Percentiles rank a stretch among this genome's conserved stretches.
Evolutionary conservation across 2,113 vertebrate species (phyloP).

Genomic region (Odocoileus virginianus): DNA sequence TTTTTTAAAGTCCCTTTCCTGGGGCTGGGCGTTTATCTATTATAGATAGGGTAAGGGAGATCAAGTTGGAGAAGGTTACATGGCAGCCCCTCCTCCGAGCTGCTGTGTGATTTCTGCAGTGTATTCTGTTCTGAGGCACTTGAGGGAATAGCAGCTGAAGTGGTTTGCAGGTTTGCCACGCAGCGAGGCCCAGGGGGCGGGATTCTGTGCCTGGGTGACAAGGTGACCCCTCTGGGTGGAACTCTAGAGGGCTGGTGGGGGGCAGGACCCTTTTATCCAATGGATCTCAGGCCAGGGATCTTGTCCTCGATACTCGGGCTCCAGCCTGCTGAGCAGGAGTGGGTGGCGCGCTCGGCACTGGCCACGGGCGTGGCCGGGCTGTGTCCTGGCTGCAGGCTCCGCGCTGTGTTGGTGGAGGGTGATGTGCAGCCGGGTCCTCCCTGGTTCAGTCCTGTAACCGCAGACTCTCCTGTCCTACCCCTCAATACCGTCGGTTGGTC

Average conservation of each 20-base stretch:
- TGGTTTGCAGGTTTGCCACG: slow-evolving; percentile 43
- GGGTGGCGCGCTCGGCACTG: accelerated
- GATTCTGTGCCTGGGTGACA: slow-evolving; percentile 10
- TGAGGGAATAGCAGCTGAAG: slow-evolving; percentile 28
- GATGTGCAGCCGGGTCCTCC: accelerated
- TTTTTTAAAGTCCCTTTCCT: neutral
- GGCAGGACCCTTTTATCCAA: slow-evolving; percentile 42
- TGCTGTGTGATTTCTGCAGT: neutral
- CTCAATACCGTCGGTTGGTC: accelerated
- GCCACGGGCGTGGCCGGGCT: accelerated
- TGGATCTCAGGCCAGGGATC: neutral
- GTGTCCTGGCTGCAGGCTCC: neutral
- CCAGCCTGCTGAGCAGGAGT: neutral
- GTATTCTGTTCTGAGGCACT: slow-evolving; percentile 15
- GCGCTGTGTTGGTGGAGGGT: neutral
- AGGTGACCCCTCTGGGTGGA: slow-evolving; percentile 54
- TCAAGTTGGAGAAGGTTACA: slow-evolving; percentile 44
- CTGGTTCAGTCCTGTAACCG: neutral
- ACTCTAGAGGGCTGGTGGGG: neutral
- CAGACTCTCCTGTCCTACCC: neutral
- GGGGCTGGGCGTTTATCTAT: slow-evolving; percentile 53
- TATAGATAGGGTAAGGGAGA: slow-evolving; percentile 50
- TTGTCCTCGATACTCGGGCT: neutral
- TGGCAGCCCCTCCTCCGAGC: slow-evolving; percentile 24
- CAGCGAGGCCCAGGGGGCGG: neutral